Base-by-base conservation (phyloP, 2,888 invertebrate species). In the Pseudococcus viburni region DNA sequence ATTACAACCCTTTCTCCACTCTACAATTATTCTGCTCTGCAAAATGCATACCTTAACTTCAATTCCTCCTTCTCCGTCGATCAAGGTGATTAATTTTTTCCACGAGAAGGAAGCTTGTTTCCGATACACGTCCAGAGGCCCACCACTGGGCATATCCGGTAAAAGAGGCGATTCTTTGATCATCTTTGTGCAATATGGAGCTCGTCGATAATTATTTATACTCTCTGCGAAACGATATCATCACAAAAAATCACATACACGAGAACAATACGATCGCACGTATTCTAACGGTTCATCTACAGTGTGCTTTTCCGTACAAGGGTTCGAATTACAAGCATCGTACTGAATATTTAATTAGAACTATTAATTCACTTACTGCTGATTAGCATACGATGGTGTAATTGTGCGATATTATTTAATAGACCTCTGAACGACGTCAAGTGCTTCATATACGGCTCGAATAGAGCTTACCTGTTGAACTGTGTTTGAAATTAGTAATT, bases 61-160 rank as follows among this genome's bases (percentile, higher is more conserved):
- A 77, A 94, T 91, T 68, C 92, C 91, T 19, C 93, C 93, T 90
- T 93, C 93, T 77, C 92, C 92, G 90, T 94, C 93, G 42, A 94
- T 90, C 87, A 93, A 91, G 6, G 93, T 89, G 91, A 92, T 93
- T 91, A 94, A 90, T 89, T 94, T 94, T 84, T 94, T 94, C 94
- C 95, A 95, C 90, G 95, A 94, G 90, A 95, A 95, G 0, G 94
- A 92, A 0, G 95, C 94, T 90, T 93, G 93, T 90, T 93, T 93
- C 86, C 95, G 93, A 90, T 95, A 95, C 7, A 90, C 91, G 90
- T 94, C 94, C 89, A 95, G 91, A 19, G 94, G 94, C 7, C 95
- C 95, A 42, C 92, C 91, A n/a, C 59, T 19, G 19, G 94, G 94
- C 89, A 95, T 93, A 90, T 94, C 94, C 7, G 89, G 83, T n/a